These are phyloP conservation scores for Rhipidura dahli DNA, from an alignment of 2,113 vertebrate species.

Conservation along the genomic window DNA sequence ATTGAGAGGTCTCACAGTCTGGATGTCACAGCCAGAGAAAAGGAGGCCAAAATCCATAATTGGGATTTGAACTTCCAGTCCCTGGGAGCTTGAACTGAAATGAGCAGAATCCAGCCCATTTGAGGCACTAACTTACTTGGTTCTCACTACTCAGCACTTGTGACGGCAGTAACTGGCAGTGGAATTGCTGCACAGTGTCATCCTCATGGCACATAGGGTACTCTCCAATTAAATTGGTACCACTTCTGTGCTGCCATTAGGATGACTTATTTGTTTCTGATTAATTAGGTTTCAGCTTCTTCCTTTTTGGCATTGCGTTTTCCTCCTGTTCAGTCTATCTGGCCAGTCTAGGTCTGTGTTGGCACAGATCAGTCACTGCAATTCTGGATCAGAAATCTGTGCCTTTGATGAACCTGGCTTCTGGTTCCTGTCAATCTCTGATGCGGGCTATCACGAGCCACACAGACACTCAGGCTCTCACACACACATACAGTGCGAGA, in stretches of 20 bases:
- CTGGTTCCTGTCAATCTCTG: constrained; percentile 71
- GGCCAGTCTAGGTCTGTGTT: constrained; percentile 66
- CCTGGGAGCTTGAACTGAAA: background rate
- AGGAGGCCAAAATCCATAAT: background rate
- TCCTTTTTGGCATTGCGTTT: constrained; percentile 68
- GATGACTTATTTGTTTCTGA: constrained; percentile 68
- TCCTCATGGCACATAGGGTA: constrained; percentile 59
- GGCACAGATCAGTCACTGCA: constrained; percentile 64
- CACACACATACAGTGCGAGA: background rate
- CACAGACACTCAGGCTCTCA: constrained; percentile 1
- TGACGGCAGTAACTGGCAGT: constrained; percentile 46
- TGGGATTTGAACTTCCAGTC: background rate
- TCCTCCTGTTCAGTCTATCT: constrained; percentile 75
- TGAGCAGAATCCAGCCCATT: background rate
- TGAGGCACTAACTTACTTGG: constrained; percentile 33
- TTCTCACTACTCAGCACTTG: constrained; percentile 26
- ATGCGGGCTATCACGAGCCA: constrained; percentile 16
- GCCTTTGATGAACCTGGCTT: constrained; percentile 71
- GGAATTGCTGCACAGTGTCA: constrained; percentile 51
- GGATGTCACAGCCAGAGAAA: background rate
- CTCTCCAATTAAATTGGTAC: constrained; percentile 55
- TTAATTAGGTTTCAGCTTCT: constrained; percentile 69
- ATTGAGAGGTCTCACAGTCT: accelerated
- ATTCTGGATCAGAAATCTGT: constrained; percentile 71
- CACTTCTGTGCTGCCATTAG: constrained; percentile 60